Percentiles rank a stretch among this genome's conserved stretches.
Evolutionary conservation across 2,797 vertebrate species (phyloP).

Genomic region (Epinephelus awoara): DNA sequence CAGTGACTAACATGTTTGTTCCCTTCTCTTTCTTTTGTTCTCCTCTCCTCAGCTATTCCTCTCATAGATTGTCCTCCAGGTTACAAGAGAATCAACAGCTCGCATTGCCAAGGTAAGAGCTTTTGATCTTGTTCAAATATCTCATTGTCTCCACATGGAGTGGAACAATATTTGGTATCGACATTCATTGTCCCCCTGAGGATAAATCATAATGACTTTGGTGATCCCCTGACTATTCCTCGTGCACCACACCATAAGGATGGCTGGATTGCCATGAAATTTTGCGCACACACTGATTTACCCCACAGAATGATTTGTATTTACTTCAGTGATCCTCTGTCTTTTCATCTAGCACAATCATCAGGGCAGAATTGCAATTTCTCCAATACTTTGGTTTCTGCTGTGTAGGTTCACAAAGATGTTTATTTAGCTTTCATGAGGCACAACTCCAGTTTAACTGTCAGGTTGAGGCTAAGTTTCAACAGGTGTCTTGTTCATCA

Average conservation of each 20-base stretch:
- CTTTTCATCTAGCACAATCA: neutral
- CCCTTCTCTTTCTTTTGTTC: conserved; percentile 1
- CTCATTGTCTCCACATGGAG: neutral
- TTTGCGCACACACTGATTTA: neutral
- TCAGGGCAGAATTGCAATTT: neutral
- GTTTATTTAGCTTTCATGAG: too few species aligned
- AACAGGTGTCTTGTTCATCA: neutral
- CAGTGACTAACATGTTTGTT: conserved; percentile 10
- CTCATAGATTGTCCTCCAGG: conserved; percentile 93
- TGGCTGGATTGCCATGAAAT: too few species aligned
- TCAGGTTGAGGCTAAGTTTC: too few species aligned
- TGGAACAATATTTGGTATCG: neutral
- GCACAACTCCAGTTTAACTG: too few species aligned
- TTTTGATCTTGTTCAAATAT: conserved; percentile 7
- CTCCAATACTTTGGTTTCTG: too few species aligned
- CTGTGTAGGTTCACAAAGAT: too few species aligned
- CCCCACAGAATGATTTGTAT: neutral
- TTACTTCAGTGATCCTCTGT: neutral
- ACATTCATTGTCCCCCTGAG: too few species aligned
- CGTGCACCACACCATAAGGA: too few species aligned
- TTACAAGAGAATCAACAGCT: conserved; percentile 94
- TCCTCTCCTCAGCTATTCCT: conserved; percentile 85
- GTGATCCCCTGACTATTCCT: too few species aligned
- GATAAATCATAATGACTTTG: too few species aligned
- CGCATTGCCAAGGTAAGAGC: conserved; percentile 93